Conservation (phyloP, 2,888 invertebrate species). For the Sesia bembeciformis region DNA sequence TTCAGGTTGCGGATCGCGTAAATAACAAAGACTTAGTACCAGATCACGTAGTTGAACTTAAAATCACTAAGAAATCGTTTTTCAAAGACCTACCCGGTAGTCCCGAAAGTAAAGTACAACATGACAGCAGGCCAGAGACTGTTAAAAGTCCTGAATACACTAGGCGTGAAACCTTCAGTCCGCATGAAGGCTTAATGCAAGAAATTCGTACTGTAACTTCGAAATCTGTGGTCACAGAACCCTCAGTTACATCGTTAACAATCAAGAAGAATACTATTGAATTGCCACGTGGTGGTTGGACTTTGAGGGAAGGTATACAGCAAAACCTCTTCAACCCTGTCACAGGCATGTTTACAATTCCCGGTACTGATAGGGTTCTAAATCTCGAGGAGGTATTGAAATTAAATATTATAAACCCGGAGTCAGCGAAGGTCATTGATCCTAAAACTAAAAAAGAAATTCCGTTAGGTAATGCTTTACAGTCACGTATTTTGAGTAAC, state of each 20-base stretch:
- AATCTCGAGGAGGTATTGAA: conserved; percentile 91
- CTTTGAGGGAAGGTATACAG: conserved; percentile 86
- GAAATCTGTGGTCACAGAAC: conserved; percentile 55
- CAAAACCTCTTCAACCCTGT: conserved; percentile 87
- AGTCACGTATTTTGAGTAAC: conserved; percentile 84
- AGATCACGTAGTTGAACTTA: conserved; percentile 65
- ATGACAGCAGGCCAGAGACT: conserved; percentile 71
- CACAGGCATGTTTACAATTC: conserved; percentile 88
- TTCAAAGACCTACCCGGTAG: conserved; percentile 61
- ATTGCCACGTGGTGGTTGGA: conserved; percentile 89
- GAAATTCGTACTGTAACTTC: conserved; percentile 57
- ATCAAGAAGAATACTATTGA: conserved; percentile 82
- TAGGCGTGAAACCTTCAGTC: conserved; percentile 27
- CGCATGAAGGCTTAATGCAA: conserved; percentile 31
- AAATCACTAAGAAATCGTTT: conserved; percentile 68
- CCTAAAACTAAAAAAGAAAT: conserved; percentile 81
- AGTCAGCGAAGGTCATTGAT: conserved; percentile 88
- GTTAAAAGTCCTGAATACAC: conserved; percentile 72
- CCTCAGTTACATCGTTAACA: conserved; percentile 61
- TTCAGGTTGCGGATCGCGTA: conserved; percentile 52
- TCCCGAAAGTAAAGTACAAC: conserved; percentile 64
- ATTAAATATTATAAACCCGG: conserved; percentile 87
- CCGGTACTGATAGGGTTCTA: conserved; percentile 87
- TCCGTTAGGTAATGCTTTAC: conserved; percentile 81
- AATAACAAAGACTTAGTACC: conserved; percentile 52